These are phyloP conservation scores for Aleadryas rufinucha DNA, from an alignment of 2,113 vertebrate species.

Conservation along the genomic window DNA sequence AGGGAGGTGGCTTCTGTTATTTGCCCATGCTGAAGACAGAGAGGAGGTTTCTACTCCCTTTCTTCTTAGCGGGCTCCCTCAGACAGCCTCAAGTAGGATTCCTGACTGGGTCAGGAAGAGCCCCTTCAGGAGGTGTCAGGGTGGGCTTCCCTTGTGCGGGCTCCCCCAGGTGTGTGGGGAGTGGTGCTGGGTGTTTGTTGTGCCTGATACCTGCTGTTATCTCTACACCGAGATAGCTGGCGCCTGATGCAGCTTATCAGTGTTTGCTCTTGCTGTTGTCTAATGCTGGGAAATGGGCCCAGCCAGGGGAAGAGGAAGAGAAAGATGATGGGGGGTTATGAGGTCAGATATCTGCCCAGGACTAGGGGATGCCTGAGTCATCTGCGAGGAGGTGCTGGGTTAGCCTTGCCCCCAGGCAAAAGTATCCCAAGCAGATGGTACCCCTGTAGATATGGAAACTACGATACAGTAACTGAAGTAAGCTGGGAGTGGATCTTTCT, in stretches of 20 bases:
- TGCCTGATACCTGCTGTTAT: background rate
- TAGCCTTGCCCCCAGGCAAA: background rate
- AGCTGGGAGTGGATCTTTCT: background rate
- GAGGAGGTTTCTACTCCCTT: background rate
- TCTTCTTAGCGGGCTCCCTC: background rate
- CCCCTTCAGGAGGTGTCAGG: background rate
- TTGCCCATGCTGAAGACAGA: background rate
- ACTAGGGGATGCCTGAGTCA: background rate
- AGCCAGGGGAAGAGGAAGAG: background rate
- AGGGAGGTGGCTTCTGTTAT: background rate
- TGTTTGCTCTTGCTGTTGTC: conserved; percentile 25
- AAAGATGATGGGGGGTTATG: background rate
- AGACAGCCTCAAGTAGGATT: background rate
- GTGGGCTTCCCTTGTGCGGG: background rate
- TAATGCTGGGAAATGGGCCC: background rate
- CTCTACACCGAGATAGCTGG: background rate
- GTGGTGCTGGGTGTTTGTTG: background rate
- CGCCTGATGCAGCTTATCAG: conserved; percentile 9
- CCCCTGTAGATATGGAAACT: background rate
- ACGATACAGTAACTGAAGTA: background rate
- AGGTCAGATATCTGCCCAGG: background rate
- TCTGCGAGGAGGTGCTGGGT: background rate
- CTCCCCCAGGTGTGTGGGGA: background rate
- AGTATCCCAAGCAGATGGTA: background rate
- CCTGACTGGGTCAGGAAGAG: background rate